Evolutionary conservation across 2,888 invertebrate species (phyloP), one percentile per base, ranked within the genome.

Genomic region (Stratiomys singularior): DNA sequence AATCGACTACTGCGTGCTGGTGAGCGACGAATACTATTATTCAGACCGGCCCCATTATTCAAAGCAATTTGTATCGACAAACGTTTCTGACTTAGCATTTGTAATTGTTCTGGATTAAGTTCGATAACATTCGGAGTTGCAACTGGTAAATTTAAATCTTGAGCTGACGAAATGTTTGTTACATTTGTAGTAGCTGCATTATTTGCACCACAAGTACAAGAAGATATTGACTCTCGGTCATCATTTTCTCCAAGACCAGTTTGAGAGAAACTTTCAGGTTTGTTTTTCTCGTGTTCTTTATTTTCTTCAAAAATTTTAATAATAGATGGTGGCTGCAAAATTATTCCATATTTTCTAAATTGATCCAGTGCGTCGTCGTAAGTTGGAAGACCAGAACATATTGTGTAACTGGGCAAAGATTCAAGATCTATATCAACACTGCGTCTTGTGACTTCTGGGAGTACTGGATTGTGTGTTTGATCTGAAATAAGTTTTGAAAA

Each of bases 331-430:
- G 87, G 83, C 1, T 84, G 83, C 0, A 87, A 82, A 37, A 87
- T 83, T 9, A 87, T 85, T 76, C 86, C 77, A 76, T 86, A 84
- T 82, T 88, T 88, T 37, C 89, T 88, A 81, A 91, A 87, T 83
- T 91, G 90, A 82, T 90, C 89, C 77, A 91, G 83, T 1, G 91
- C 91, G 83, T 91, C 91, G 78, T 90, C 90, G 83, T 91, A 91
- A 30, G 89, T 90, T 60, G 91, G 91, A 71, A 91, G 85, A 3
- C 91, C 91, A n/a, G 91, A 91, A 64, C 90, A 91, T 76, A 91
- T 88, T 3, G 91, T 91, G 82, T 91, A 91, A 80, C 90, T 91
- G 15, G 91, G 91, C 78, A 91, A 83, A 1, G 90, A 90, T 81
- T 90, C 90, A 2, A 85, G 85, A 77, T 90, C 89, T 72, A 85